phyloP scores from a whole-genome alignment of 35 echinoderm and acorn worm genomes.

The Apostichopus parvimensis region DNA sequence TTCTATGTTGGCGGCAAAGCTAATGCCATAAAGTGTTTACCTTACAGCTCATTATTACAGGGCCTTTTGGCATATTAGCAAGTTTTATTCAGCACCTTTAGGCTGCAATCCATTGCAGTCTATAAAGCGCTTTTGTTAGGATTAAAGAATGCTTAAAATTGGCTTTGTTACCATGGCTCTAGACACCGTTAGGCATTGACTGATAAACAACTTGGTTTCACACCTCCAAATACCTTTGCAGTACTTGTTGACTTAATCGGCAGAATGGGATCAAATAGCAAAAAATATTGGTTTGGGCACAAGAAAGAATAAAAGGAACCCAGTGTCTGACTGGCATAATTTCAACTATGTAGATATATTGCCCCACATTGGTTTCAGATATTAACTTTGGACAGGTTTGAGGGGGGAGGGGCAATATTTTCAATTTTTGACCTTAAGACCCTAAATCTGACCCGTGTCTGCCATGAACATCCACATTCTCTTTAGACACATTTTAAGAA shows the following conservation, averaged over 20 bases:
- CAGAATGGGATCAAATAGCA: conserved; percentile 1
- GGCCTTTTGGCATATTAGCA: background rate
- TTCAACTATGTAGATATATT: background rate
- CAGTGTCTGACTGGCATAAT: background rate
- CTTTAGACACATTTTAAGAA: no score
- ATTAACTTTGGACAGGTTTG: no score
- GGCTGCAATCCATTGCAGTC: conserved; percentile 11
- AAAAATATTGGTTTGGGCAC: background rate
- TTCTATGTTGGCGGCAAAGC: background rate
- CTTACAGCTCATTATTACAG: conserved; percentile 12
- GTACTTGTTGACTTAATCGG: conserved; percentile 32
- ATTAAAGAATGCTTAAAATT: background rate
- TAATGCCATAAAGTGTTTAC: conserved; percentile 16
- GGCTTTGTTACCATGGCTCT: conserved; percentile 23
- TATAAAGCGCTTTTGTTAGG: background rate
- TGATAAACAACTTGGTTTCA: conserved; percentile 34
- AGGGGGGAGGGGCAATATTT: no score
- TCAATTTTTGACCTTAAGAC: no score
- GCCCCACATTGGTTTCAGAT: no score
- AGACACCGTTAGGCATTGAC: conserved; percentile 15
- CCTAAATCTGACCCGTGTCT: no score
- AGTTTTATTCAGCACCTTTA: background rate
- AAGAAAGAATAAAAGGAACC: background rate
- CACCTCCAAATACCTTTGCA: conserved; percentile 29
- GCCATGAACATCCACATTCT: no score